A percentile compares a stretch with the other conserved stretches of the same genome.
Evolutionary conservation across 2,113 vertebrate species (phyloP).

Genomic region (Fulica atra): DNA sequence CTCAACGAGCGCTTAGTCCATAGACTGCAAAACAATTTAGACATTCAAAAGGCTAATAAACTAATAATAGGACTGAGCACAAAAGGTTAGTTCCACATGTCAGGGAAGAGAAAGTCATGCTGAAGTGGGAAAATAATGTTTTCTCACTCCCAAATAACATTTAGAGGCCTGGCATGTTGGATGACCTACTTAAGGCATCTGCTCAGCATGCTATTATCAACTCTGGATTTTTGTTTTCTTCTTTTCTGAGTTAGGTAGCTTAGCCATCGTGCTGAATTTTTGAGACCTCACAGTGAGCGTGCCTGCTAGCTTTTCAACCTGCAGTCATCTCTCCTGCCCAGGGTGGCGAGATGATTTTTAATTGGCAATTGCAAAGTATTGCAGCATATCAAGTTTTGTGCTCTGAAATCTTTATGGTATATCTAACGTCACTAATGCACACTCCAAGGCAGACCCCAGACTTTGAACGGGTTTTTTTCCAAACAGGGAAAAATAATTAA

Average conservation of each 20-base stretch:
- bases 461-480: not conserved
- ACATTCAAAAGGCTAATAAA: conserved; percentile 28
- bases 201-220: not conserved
- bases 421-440: not conserved
- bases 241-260: not conserved
- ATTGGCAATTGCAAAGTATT: not conserved
- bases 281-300: not conserved
- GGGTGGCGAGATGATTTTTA: not conserved
- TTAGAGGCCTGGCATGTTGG: conserved; percentile 36
- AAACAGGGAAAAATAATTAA: conserved; percentile 10
- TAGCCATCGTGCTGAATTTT: not conserved
- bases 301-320: not conserved
- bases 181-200: conserved; percentile 55
- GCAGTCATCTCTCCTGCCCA: not conserved
- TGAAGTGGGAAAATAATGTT: conserved; percentile 43
- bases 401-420: conserved; percentile 1
- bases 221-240: conserved; percentile 3
- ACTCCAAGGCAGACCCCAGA: not conserved
- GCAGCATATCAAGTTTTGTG: not conserved
- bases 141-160: conserved; percentile 35
- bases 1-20: not conserved
- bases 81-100: conserved; percentile 48
- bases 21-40: not conserved
- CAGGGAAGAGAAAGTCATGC: not conserved
- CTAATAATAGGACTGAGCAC: conserved; percentile 32